Evolutionary conservation across 2,888 invertebrate genomes (phyloP).

Genomic region (Cantharis lateralis): DNA sequence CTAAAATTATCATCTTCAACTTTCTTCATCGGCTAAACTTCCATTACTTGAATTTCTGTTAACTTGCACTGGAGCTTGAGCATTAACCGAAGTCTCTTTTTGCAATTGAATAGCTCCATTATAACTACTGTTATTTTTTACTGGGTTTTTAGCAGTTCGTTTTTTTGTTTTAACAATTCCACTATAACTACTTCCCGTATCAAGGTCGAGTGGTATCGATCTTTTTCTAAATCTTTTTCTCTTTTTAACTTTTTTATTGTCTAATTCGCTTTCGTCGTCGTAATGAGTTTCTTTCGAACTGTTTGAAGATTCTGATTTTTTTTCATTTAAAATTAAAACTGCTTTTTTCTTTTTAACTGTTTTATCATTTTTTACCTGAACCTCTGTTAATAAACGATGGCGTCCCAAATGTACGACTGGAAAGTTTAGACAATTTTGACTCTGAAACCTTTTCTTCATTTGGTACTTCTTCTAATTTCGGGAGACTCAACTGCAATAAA

Average conservation of each 20-base stretch:
- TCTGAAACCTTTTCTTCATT: constrained; percentile 1
- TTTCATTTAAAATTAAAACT: not conserved
- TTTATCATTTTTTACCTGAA: not conserved
- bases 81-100: not conserved
- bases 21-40: constrained; percentile 31
- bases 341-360: constrained; percentile 2
- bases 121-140: constrained; percentile 5
- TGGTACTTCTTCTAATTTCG: constrained; percentile 3
- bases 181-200: constrained; percentile 5
- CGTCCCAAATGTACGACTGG: not conserved
- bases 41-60: constrained; percentile 12
- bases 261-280: not conserved
- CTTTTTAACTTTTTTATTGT: not conserved
- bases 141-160: not conserved
- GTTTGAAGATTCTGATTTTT: not conserved
- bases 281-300: not conserved
- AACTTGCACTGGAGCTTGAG: not conserved
- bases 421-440: not conserved
- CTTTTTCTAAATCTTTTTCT: not conserved
- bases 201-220: not conserved
- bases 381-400: not conserved
- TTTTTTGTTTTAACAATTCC: constrained; percentile 9
- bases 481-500: not conserved
- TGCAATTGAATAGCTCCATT: constrained; percentile 8
- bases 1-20: not conserved